A percentile compares a stretch with the other conserved stretches of the same genome.
Conservation (phyloP, 2,888 invertebrate genomes). For the Halictus quadricinctus region DNA sequence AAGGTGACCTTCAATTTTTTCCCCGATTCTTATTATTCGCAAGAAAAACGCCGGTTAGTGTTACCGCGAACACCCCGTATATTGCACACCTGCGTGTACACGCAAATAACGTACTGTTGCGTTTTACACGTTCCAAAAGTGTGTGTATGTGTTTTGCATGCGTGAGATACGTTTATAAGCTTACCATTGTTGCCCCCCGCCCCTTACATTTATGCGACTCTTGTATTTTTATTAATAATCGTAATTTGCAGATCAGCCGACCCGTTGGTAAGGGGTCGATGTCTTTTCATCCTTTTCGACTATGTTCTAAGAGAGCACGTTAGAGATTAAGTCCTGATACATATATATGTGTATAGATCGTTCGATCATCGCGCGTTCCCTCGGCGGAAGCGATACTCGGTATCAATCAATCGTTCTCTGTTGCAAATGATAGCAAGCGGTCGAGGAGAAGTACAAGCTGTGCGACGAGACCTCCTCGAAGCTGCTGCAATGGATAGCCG, state of each 20-base stretch:
- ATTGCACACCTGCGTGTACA: not conserved
- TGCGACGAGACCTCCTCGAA: constrained; percentile 94
- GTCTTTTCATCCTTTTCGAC: constrained; percentile 9
- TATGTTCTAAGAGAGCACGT: constrained; percentile 38
- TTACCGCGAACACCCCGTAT: not conserved
- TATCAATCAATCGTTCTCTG: constrained; percentile 32
- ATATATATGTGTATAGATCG: not conserved
- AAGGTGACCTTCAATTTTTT: not conserved
- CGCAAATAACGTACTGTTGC: constrained; percentile 60
- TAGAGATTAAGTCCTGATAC: constrained; percentile 27
- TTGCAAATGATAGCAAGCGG: constrained; percentile 90
- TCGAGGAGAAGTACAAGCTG: constrained; percentile 96
- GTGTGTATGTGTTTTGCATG: constrained; percentile 82
- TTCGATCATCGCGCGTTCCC: not conserved
- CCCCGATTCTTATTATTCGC: not conserved
- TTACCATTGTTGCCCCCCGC: constrained; percentile 64
- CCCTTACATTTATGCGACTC: constrained; percentile 44
- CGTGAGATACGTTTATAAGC: constrained; percentile 79
- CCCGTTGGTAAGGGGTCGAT: constrained; percentile 78
- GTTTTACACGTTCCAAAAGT: constrained; percentile 71
- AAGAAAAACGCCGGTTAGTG: not conserved
- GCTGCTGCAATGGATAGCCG: constrained; percentile 93
- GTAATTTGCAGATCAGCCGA: constrained; percentile 55
- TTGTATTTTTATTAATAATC: constrained; percentile 41
- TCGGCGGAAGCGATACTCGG: not conserved